Base-by-base conservation (phyloP, 2,113 vertebrate species). In the Aphyosemion australe region DNA sequence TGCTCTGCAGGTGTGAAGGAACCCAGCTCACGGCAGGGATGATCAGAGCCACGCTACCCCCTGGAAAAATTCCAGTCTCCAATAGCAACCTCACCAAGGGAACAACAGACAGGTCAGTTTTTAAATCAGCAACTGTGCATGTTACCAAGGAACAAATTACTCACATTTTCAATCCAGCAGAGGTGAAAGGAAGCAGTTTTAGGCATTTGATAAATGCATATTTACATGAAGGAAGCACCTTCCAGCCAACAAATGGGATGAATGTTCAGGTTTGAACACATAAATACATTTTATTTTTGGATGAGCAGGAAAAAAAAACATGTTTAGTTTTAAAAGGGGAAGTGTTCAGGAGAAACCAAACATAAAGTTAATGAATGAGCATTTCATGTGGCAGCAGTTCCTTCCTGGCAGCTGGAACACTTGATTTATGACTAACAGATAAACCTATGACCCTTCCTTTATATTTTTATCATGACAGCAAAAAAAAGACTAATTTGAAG, bases 11-110 rank as follows among this genome's bases (percentile, higher is more conserved):
- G 87, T 18, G n/a, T 62, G 59, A 89, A 75, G 34, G 52, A 13
- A 56, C 85, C 54, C 53, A 67, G 10, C 89, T 97, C 61, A 95
- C 94, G 59, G 94, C 94, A 19, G 93, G 94, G 61, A 97, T 98
- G 91, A 84, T 97, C 61, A 89, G 83, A 87, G 93, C 91, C 2
- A 91, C 94, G 87, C 96, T 99, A 86, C 77, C 84, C 49, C 46
- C 34, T 19, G 71, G 48, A 16, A 47, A 73, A 47, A 43, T 60
- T 51, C 55, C 47, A 12, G 61, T 62, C 62, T 63, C 69, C 82
- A 70, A 21, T 61, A 47, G 51, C 48, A 86, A 61, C 68, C 55
- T 72, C 61, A 19, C 60, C 4, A 49, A 8, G 45, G 60, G 49
- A 34, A 21, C 31, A 2, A 0, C 0, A 57, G 6, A 50, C 56